Evolutionary conservation across 2,888 invertebrate species (phyloP).

Genomic region (Drosophila monieri): DNA sequence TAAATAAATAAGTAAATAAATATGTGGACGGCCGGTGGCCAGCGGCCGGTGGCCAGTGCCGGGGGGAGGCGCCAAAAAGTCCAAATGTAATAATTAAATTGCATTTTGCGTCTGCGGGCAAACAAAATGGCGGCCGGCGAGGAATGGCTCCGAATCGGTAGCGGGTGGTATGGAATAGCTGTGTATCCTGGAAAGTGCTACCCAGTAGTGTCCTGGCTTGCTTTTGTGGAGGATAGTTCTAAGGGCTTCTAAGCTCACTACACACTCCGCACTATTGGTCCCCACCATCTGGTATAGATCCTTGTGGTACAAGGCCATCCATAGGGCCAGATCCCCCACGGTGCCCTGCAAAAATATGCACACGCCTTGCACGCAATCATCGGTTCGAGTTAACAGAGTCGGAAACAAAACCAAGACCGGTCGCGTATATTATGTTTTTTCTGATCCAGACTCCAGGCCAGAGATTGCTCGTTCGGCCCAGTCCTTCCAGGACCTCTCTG

Average conservation of each 20-base stretch:
- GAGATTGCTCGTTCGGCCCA: constrained; percentile 12
- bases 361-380: constrained; percentile 60
- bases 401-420: constrained; percentile 2
- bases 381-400: constrained; percentile 22
- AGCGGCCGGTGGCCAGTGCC: no score
- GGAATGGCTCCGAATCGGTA: not conserved
- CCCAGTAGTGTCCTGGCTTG: no score
- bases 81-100: constrained; percentile 79
- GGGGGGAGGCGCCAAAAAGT: constrained; percentile 37
- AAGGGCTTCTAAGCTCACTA: no score
- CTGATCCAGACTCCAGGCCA: constrained; percentile 3
- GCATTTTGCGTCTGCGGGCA: constrained; percentile 71
- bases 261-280: no score
- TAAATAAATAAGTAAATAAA: constrained; percentile 77
- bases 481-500: not conserved
- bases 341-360: constrained; percentile 63
- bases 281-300: no score
- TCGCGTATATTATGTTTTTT: not conserved
- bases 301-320: no score
- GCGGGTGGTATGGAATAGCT: not conserved
- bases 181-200: not conserved
- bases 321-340: no score
- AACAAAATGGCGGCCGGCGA: constrained; percentile 68
- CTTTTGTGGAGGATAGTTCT: no score
- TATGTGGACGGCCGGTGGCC: constrained; percentile 40